These are phyloP conservation scores for Acanthosepion lycidas DNA, from an alignment of 2,888 invertebrate genomes.

Conservation along the genomic window DNA sequence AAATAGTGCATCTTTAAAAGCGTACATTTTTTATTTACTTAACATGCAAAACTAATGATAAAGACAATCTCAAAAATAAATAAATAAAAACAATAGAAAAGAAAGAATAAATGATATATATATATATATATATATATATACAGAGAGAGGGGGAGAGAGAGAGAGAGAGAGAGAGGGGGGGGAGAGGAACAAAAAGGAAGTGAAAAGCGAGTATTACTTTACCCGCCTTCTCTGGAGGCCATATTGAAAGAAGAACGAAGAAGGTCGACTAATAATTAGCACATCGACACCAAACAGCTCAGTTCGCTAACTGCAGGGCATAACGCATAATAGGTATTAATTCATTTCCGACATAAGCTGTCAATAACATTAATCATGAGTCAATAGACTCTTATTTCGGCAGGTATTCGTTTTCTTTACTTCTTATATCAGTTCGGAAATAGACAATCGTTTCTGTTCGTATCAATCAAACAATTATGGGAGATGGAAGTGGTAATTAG, in stretches of 20 bases:
- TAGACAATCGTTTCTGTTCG: background rate
- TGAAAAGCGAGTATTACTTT: background rate
- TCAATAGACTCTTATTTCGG: background rate
- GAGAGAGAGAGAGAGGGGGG: background rate
- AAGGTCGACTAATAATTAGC: background rate
- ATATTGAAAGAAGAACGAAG: background rate
- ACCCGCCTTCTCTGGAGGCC: background rate
- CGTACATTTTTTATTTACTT: too few relatives aligned
- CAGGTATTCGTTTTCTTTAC: background rate
- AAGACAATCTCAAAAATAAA: too few relatives aligned
- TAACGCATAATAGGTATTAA: background rate
- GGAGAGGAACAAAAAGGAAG: background rate
- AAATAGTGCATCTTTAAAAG: too few relatives aligned
- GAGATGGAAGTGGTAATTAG: background rate
- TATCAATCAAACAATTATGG: background rate
- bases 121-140: too few relatives aligned
- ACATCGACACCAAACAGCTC: background rate
- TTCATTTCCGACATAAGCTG: constrained; percentile 11
- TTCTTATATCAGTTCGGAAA: background rate
- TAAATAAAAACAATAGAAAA: too few relatives aligned
- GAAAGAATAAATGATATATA: background rate
- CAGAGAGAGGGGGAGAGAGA: background rate
- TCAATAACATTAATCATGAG: background rate
- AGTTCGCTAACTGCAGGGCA: background rate
- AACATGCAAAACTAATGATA: too few relatives aligned